These are phyloP conservation scores for Tichodroma muraria DNA, from an alignment of 2,113 vertebrate genomes.

Conservation along the genomic window DNA sequence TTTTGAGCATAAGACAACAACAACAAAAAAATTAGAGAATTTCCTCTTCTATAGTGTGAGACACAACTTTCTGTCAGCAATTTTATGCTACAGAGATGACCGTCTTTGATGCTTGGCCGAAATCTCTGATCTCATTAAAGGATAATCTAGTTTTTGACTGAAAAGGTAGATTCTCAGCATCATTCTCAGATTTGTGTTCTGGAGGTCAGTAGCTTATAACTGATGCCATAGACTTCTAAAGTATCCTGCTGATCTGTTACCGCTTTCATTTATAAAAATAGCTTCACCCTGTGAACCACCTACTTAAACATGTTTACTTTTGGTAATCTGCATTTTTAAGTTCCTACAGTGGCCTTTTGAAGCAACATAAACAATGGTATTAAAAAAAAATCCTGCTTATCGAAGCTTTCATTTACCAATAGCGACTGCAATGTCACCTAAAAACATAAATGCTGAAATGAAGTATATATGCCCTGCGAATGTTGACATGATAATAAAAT, in stretches of 20 bases:
- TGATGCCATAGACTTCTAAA: background rate
- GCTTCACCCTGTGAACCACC: constrained; percentile 11
- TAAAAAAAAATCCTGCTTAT: background rate
- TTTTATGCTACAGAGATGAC: background rate
- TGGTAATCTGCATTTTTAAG: constrained; percentile 4
- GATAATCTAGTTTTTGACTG: constrained; percentile 46
- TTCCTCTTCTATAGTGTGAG: background rate
- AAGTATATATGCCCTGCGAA: constrained; percentile 24
- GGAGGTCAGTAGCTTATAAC: constrained; percentile 28
- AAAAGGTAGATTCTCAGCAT: constrained; percentile 16
- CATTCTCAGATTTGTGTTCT: background rate
- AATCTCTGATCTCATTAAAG: constrained; percentile 26
- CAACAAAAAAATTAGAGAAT: background rate
- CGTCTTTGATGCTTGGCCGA: constrained; percentile 15
- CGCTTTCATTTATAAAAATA: constrained; percentile 58
- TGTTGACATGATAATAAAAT: constrained; percentile 71
- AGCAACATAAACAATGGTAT: constrained; percentile 1
- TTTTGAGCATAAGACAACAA: background rate
- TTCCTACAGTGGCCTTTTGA: background rate
- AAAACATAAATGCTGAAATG: constrained; percentile 1
- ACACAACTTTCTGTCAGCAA: constrained; percentile 6
- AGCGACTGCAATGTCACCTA: constrained; percentile 10
- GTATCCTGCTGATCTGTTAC: background rate
- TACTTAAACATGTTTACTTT: constrained; percentile 33
- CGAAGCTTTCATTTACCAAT: background rate